Conservation (phyloP, 2,113 vertebrate genomes). For the Heptranchias perlo region DNA sequence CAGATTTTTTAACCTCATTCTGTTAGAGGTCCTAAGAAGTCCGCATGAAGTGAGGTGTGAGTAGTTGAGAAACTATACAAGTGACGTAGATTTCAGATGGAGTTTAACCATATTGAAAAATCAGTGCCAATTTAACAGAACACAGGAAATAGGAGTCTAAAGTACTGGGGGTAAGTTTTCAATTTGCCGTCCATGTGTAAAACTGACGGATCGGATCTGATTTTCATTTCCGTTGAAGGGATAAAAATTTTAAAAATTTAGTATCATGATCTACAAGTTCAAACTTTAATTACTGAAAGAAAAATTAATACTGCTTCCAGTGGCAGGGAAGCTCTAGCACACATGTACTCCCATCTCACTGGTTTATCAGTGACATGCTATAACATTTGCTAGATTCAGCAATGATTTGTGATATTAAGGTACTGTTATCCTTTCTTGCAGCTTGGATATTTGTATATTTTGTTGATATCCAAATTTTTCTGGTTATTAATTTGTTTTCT, state of each 20-base stretch:
- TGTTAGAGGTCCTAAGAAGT: neutral
- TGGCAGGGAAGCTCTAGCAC: neutral
- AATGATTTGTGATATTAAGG: neutral
- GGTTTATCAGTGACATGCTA: neutral
- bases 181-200: neutral
- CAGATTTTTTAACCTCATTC: neutral
- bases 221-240: neutral
- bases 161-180: neutral
- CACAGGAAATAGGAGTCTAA: neutral
- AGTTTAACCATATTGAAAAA: neutral
- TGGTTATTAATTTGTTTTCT: neutral
- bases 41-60: neutral
- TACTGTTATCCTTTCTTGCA: neutral
- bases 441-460: neutral
- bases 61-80: neutral
- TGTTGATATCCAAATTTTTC: neutral
- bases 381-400: neutral
- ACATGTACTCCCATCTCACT: neutral
- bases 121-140: neutral
- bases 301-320: neutral
- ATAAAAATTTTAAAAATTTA: neutral
- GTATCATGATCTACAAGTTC: neutral
- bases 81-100: neutral
- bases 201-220: neutral
- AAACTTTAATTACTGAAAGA: conserved; percentile 1